Conservation (phyloP, 1,140 invertebrate genomes). For the Megathymus violae region DNA sequence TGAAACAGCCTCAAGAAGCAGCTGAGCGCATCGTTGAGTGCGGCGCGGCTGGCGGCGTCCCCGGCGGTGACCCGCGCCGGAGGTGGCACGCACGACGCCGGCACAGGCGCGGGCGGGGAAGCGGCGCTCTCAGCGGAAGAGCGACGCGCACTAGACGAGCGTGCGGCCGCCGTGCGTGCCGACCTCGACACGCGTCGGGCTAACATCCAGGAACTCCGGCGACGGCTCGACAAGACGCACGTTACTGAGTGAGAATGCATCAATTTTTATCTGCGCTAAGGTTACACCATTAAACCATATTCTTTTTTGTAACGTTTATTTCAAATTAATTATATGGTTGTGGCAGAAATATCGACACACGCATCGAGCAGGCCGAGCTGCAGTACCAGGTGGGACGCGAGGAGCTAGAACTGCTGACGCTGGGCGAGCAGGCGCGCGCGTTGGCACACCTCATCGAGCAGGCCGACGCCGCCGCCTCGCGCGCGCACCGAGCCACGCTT, state of each 20-base stretch:
- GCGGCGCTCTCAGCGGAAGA: conserved; percentile 87
- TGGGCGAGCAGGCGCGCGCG: conserved; percentile 92
- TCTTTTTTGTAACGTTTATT: too few relatives aligned
- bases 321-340: neutral
- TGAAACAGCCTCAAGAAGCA: conserved; percentile 85
- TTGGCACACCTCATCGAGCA: conserved; percentile 91
- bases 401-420: conserved; percentile 92
- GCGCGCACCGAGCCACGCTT: conserved; percentile 81
- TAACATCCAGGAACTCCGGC: too few relatives aligned
- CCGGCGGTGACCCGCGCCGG: conserved; percentile 60
- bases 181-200: too few relatives aligned
- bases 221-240: too few relatives aligned
- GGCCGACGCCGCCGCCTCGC: conserved; percentile 83
- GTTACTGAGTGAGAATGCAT: too few relatives aligned
- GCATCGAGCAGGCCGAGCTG: conserved; percentile 94
- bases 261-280: too few relatives aligned
- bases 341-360: conserved; percentile 93
- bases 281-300: too few relatives aligned
- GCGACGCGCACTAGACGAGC: too few relatives aligned
- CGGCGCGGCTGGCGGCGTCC: conserved; percentile 64
- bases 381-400: conserved; percentile 94
- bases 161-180: too few relatives aligned
- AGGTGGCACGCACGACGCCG: conserved; percentile 86
- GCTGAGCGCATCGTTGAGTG: conserved; percentile 85
- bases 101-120: conserved; percentile 87